These are phyloP conservation scores for Cygnus buccinator DNA, from an alignment of 2,113 vertebrate genomes.

Conservation along the genomic window DNA sequence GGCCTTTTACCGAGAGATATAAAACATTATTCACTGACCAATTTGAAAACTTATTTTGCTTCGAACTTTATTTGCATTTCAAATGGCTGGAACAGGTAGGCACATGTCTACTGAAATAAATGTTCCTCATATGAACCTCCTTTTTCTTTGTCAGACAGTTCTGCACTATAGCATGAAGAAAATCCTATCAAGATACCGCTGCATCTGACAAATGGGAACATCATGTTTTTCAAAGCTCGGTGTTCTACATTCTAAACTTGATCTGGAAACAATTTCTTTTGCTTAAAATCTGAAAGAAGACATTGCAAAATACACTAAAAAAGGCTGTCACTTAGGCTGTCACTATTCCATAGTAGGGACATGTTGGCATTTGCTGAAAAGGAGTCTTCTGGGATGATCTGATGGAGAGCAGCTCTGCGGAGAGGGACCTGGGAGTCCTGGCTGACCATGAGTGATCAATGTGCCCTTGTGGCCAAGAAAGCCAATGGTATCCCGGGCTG, in stretches of 20 bases:
- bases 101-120: background rate
- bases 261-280: background rate
- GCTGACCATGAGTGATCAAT: too few relatives aligned
- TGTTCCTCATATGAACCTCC: background rate
- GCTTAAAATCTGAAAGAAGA: background rate
- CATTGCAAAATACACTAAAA: background rate
- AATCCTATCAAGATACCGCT: background rate
- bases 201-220: background rate
- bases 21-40: background rate
- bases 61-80: constrained; percentile 1
- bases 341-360: accelerated
- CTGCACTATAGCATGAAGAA: background rate
- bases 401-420: too few relatives aligned
- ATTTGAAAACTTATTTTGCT: background rate
- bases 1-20: background rate
- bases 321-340: background rate
- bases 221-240: background rate
- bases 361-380: background rate
- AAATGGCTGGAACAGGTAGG: background rate
- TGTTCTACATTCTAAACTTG: background rate
- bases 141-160: background rate
- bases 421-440: too few relatives aligned
- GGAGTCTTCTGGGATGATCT: background rate
- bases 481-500: too few relatives aligned
- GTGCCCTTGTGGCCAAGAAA: too few relatives aligned